Evolutionary conservation across 23 tunicate genomes (phyloP).

Genomic region (Trididemnum nubilum): DNA sequence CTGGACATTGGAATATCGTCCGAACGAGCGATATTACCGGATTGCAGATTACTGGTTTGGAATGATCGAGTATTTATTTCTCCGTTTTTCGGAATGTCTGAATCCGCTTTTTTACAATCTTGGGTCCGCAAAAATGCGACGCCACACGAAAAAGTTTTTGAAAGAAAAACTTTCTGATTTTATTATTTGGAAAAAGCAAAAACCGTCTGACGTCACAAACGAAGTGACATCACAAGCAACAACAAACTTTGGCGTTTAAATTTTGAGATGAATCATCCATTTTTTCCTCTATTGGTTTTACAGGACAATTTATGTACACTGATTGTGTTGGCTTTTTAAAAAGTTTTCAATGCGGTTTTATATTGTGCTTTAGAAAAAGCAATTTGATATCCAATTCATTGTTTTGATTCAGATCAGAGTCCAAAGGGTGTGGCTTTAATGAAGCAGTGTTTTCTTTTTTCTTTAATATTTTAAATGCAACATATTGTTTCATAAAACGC

Average conservation of each 20-base stretch:
- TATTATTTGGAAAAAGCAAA: conserved; percentile 8
- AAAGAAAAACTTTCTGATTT: conserved; percentile 23
- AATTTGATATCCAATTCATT: no score
- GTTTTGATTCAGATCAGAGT: no score
- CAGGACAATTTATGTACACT: no score
- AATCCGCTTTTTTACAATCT: conserved; percentile 90
- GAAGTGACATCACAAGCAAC: not conserved
- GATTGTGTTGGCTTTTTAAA: no score
- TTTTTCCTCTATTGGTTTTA: no score
- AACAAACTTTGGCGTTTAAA: conserved; percentile 2
- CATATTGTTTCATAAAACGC: no score
- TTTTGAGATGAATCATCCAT: no score
- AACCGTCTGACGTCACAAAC: not conserved
- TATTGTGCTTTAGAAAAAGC: no score
- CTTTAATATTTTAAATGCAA: no score
- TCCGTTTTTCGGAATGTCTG: conserved; percentile 84
- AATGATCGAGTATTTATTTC: conserved; percentile 66
- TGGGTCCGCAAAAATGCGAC: conserved; percentile 72
- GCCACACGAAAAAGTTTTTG: conserved; percentile 47
- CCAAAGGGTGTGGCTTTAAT: no score
- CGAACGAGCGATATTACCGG: conserved; percentile 11
- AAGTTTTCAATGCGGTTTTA: no score
- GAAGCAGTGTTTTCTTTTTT: no score
- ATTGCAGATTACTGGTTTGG: conserved; percentile 79
- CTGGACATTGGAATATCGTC: conserved; percentile 18